Evolutionary conservation across 2,113 vertebrate species (phyloP).

Genomic region (Siphamia tubifer): DNA sequence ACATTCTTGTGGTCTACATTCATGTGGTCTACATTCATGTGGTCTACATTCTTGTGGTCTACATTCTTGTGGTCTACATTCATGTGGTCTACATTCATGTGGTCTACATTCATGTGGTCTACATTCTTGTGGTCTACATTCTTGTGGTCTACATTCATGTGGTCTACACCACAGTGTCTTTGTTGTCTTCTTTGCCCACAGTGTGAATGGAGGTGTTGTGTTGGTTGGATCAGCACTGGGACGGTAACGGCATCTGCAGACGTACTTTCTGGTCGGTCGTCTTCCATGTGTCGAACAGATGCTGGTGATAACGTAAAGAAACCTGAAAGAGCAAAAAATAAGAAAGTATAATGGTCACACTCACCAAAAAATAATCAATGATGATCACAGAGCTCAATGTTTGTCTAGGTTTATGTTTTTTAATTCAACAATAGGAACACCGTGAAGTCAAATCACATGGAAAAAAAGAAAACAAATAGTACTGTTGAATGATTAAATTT

Average conservation of each 20-base stretch:
- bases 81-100: slow-evolving; percentile 42
- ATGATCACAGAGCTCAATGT: too few species aligned
- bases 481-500: too few species aligned
- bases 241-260: slow-evolving; percentile 49
- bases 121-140: neutral
- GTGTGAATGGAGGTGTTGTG: slow-evolving; percentile 1
- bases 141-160: too few species aligned
- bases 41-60: neutral
- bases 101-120: too few species aligned
- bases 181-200: slow-evolving; percentile 54
- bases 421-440: too few species aligned
- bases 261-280: slow-evolving; percentile 64
- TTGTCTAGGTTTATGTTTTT: too few species aligned
- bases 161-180: slow-evolving; percentile 67
- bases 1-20: slow-evolving; percentile 27
- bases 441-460: too few species aligned
- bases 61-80: too few species aligned
- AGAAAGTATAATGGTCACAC: too few species aligned
- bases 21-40: too few species aligned
- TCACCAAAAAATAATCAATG: too few species aligned
- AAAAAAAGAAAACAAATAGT: too few species aligned
- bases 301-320: slow-evolving; percentile 70
- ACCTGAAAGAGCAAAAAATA: slow-evolving; percentile 53
- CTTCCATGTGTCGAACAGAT: slow-evolving; percentile 69
- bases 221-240: neutral